A percentile compares a stretch with the other conserved stretches of the same genome.
These are phyloP conservation scores for Malacosoma neustria DNA, from an alignment of 2,888 invertebrate species.

Conservation along the genomic window DNA sequence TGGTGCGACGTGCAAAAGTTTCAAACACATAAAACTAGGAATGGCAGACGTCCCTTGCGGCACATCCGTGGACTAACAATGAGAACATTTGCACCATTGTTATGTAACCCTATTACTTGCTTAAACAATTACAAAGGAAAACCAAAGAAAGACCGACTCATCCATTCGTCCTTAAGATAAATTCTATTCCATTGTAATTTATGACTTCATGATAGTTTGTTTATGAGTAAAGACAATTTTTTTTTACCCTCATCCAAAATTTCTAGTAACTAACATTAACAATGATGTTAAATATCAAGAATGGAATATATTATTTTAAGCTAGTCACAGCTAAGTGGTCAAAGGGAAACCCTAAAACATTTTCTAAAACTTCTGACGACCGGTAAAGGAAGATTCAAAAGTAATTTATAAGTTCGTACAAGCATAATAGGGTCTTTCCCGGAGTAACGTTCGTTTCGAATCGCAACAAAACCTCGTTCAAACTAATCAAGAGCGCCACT, in stretches of 20 bases:
- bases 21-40: background rate
- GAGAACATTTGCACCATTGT: background rate
- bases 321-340: background rate
- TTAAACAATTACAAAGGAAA: background rate
- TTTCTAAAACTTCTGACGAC: background rate
- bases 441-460: constrained; percentile 10
- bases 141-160: too few species aligned
- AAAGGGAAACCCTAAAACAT: background rate
- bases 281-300: too few species aligned
- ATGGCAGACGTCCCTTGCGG: background rate
- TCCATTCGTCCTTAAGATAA: too few species aligned
- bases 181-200: too few species aligned
- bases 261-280: too few species aligned
- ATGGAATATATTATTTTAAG: background rate
- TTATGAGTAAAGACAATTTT: too few species aligned
- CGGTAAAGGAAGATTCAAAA: constrained; percentile 11
- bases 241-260: too few species aligned
- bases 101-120: background rate
- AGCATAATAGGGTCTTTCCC: constrained; percentile 10
- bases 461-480: constrained; percentile 14
- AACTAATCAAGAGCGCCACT: constrained; percentile 18
- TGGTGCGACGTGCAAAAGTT: background rate
- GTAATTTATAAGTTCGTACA: constrained; percentile 13
- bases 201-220: too few species aligned
- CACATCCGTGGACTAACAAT: background rate